Evolutionary conservation across 1,140 invertebrate species (phyloP), one percentile per base, ranked within the genome.

Genomic region (Neotoxoptera formosana): DNA sequence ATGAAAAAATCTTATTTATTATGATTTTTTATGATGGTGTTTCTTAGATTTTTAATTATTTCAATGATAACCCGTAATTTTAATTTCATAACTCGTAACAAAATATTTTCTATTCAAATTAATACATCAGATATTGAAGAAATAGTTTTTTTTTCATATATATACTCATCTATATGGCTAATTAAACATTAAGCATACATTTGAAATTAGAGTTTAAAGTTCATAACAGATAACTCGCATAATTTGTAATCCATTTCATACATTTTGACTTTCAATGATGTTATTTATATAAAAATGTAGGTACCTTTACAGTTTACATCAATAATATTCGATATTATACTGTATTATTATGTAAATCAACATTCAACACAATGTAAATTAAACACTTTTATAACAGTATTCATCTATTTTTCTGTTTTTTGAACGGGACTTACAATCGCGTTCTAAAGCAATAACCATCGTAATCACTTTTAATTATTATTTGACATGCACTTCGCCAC

Each of bases 381-480:
- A n/a, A n/a, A n/a, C n/a, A 76, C 60, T 76, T 67, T 67, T 9
- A 41, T 41, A 76, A 76, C 60, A n/a, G n/a, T n/a, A 67, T 14
- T 0, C 3, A 76, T n/a, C 3, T 0, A 76, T n/a, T 41, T 41
- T 41, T 41, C 60, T 67, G 9, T 67, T 67, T 30, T 60, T 60
- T 9, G 9, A 60, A 67, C 30, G 30, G 4, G 4, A 76, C 60
- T 67, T n/a, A n/a, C 30, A 67, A 67, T n/a, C 4, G 60, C 30
- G 2, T 67, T 67, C 60, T 76, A 76, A 17, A 76, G 60, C n/a
- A 76, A n/a, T 76, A n/a, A 76, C 14, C n/a, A 14, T 84, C 83
- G 41, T 84, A 84, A 84, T 84, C 47, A 86, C 45, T 87, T 23
- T 30, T 89, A 36, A 53, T 88, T 88, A 45, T 84, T 84, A 84